These are phyloP conservation scores for Acanthosepion lycidas DNA, from an alignment of 2,888 invertebrate species.

Conservation along the genomic window DNA sequence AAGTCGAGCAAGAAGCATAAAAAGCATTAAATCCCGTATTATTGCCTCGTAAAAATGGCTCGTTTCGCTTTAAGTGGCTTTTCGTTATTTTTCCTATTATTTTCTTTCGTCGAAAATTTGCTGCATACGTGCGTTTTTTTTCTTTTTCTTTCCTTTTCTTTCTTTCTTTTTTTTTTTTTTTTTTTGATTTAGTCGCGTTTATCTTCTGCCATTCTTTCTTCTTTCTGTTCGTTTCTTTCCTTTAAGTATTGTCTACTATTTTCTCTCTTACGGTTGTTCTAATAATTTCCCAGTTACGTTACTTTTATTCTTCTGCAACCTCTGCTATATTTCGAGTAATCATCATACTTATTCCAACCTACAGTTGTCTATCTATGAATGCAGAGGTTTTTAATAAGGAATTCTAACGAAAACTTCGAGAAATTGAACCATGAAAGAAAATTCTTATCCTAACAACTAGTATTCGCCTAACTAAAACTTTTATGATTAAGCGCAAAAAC, in stretches of 20 bases:
- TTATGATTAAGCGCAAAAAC: no score
- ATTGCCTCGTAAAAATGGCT: background rate
- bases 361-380: no score
- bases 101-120: background rate
- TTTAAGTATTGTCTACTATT: background rate
- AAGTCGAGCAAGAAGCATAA: background rate
- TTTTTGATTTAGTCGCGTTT: background rate
- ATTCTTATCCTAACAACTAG: no score
- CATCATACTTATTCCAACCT: background rate
- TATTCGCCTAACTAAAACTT: no score
- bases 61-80: background rate
- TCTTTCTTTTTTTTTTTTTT: background rate
- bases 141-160: no score
- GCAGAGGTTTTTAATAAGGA: no score
- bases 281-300: no score
- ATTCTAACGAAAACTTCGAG: no score
- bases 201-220: background rate
- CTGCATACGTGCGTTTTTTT: background rate
- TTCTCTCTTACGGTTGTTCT: no score
- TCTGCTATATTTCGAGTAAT: background rate
- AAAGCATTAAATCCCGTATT: background rate
- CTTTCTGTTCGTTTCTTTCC: background rate
- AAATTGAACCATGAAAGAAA: no score
- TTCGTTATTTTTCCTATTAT: background rate
- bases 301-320: background rate